Evolutionary conservation across 2,113 vertebrate genomes (phyloP), one percentile per base, ranked within the genome.

Genomic region (Neopipo cinnamomea): DNA sequence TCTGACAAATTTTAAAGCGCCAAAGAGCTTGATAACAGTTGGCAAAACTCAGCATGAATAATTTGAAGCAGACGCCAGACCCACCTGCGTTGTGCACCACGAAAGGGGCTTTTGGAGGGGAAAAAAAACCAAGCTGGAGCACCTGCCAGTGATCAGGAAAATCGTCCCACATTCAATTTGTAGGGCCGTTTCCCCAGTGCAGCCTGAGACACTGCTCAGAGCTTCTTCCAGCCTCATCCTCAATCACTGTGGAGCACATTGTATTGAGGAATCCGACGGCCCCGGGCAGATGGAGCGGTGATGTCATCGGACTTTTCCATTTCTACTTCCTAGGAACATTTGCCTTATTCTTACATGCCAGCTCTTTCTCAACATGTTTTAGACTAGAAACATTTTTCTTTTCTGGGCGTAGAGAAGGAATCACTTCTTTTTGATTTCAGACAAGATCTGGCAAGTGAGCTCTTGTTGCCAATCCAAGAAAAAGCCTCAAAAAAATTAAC

Each of bases 351-450:
- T 96, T 94, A 83, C 62, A 80, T 41, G 95, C 93, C 94, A 92
- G 96, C 94, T 97, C 97, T 96, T 97, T 97, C 53, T 94, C 9
- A 56, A 30, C 50, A 91, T 92, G 93, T 97, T 96, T 97, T 91
- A 97, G 92, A 96, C 95, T 97, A 96, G 96, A 97, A 96, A 96
- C 75, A 88, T 96, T 96, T 96, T 88, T 94, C 87, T 91, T 93
- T 93, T 67, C 72, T 74, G 87, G 78, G 92, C 0, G 66, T 95
- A 97, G 96, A 97, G 92, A 97, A 98, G 97, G 92, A 97, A 97
- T 97, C 93, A 86, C 94, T 97, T 96, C 97, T 98, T 97, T 98
- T 97, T 98, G 65, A 97, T 98, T 97, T 91, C 94, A 97, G 97
- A 96, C 95, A 97, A 97, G 97, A 97, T 96, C 94, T 98, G 98